Percentiles rank a stretch among this genome's conserved stretches.
phyloP scores from a whole-genome alignment of 2,113 vertebrate genomes.

The Protobothrops flavoviridis region DNA sequence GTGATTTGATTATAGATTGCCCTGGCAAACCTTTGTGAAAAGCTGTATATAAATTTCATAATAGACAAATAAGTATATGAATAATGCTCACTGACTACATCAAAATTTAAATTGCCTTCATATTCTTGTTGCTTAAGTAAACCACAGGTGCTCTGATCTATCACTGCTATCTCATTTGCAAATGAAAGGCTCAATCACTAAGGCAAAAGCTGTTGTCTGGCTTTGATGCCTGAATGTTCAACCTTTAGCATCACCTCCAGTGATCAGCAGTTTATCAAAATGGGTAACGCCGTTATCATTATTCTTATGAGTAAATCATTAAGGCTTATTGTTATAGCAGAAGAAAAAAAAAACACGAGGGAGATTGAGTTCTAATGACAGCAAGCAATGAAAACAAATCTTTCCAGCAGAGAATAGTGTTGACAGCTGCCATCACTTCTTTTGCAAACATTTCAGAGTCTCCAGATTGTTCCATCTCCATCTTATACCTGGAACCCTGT shows the following conservation, averaged over 20 bases:
- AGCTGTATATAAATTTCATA: neutral
- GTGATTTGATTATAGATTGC: neutral
- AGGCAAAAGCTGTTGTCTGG: neutral
- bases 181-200: neutral
- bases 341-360: too few species aligned
- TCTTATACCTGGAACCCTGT: neutral
- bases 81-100: neutral
- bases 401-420: neutral
- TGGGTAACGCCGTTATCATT: neutral
- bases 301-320: neutral
- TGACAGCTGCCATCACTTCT: neutral
- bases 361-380: slow-evolving; percentile 5
- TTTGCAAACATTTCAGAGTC: neutral
- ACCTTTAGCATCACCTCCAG: neutral
- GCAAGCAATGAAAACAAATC: slow-evolving; percentile 12
- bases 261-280: neutral
- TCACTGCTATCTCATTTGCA: slow-evolving; percentile 5
- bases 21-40: neutral
- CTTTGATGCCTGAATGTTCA: slow-evolving; percentile 7
- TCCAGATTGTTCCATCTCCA: neutral
- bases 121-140: neutral
- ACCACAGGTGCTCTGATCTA: neutral
- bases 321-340: neutral
- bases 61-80: neutral
- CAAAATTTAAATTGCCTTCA: neutral